A percentile compares a stretch with the other conserved stretches of the same genome.
phyloP scores from a whole-genome alignment of 2,113 vertebrate genomes.

The Hippoglossus stenolepis region DNA sequence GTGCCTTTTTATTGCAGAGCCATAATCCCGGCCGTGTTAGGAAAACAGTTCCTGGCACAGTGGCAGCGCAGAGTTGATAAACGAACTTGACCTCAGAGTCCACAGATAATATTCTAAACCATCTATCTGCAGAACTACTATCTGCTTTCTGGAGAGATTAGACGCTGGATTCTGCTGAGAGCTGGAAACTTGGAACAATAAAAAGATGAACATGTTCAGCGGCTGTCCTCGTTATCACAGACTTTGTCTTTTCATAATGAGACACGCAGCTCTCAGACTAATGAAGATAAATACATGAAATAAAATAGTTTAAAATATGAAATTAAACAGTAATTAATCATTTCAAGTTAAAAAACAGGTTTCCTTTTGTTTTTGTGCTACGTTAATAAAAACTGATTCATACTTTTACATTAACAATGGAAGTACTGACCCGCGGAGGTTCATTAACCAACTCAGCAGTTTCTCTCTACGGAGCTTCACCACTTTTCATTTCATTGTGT shows the following conservation, averaged over 20 bases:
- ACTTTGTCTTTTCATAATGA: no score
- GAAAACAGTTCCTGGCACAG: constrained; percentile 34
- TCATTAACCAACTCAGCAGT: no score
- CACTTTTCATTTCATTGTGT: no score
- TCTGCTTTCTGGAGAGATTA: constrained; percentile 24
- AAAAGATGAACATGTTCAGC: constrained; percentile 7
- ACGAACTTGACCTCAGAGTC: constrained; percentile 21
- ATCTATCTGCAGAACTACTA: constrained; percentile 26
- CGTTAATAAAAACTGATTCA: no score
- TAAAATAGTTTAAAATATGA: neutral
- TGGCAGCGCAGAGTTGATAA: constrained; percentile 21
- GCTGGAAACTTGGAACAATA: constrained; percentile 57
- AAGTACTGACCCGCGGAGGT: no score
- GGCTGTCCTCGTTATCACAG: no score
- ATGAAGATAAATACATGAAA: neutral
- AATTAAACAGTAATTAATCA: neutral
- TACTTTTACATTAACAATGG: no score
- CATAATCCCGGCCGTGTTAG: constrained; percentile 26
- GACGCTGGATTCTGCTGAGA: constrained; percentile 35
- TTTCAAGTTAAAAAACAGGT: neutral
- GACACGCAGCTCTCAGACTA: neutral
- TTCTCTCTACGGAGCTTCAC: no score
- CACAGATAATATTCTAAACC: constrained; percentile 10
- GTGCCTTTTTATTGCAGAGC: constrained; percentile 18
- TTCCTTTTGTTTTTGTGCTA: no score